These are phyloP conservation scores for Philereme vetulata DNA, from an alignment of 2,888 invertebrate genomes.

Conservation along the genomic window DNA sequence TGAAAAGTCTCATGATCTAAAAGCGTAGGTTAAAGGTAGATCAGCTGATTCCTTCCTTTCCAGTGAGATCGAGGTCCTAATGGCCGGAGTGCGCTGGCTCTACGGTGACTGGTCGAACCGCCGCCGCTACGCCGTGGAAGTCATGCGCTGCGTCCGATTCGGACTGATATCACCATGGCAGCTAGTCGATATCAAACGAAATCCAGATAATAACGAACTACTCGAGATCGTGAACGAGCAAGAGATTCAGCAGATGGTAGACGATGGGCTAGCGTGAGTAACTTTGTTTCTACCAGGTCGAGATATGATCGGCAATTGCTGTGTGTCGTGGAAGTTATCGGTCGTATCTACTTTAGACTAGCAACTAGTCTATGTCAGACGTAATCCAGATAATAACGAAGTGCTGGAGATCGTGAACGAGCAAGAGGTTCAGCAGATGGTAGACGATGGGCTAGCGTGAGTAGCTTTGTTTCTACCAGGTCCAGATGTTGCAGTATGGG, in stretches of 20 bases:
- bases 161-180: constrained; percentile 92
- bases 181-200: constrained; percentile 89
- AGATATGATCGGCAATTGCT: too few species aligned
- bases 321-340: too few species aligned
- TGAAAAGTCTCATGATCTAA: too few species aligned
- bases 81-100: constrained; percentile 92
- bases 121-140: constrained; percentile 80
- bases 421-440: constrained; percentile 88
- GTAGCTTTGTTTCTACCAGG: too few species aligned
- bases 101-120: constrained; percentile 88
- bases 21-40: too few species aligned
- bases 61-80: constrained; percentile 89
- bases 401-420: constrained; percentile 87
- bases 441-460: constrained; percentile 92
- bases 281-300: neutral
- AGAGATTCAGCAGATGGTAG: constrained; percentile 89
- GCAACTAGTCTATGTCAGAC: constrained; percentile 90
- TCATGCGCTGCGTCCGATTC: constrained; percentile 89
- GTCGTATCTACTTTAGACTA: too few species aligned
- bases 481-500: too few species aligned
- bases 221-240: constrained; percentile 86
- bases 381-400: constrained; percentile 89
- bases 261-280: constrained; percentile 90
- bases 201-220: constrained; percentile 89
- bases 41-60: neutral